These are phyloP conservation scores for Lasioglossum marginatum DNA, from an alignment of 2,888 invertebrate genomes.

Conservation along the genomic window DNA sequence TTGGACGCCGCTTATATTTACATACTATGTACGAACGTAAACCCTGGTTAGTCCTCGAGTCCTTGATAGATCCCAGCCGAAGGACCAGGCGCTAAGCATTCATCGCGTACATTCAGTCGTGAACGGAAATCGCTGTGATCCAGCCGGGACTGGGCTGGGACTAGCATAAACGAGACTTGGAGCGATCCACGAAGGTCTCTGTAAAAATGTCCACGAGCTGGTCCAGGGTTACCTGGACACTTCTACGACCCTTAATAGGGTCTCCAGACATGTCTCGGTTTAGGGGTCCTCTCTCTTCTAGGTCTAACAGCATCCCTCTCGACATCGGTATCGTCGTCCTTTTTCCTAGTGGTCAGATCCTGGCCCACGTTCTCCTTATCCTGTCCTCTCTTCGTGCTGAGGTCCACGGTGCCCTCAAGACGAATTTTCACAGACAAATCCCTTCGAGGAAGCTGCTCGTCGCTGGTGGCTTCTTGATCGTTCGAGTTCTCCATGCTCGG, in stretches of 20 bases:
- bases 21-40: slow-evolving; percentile 78
- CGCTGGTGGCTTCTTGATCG: slow-evolving; percentile 73
- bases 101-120: slow-evolving; percentile 26
- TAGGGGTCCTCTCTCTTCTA: slow-evolving; percentile 80
- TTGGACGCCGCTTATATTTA: slow-evolving; percentile 75
- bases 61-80: slow-evolving; percentile 66
- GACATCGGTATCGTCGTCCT: slow-evolving; percentile 77
- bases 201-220: neutral
- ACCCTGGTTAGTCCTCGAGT: slow-evolving; percentile 84
- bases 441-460: slow-evolving; percentile 68
- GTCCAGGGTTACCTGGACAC: neutral
- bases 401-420: slow-evolving; percentile 82
- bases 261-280: slow-evolving; percentile 83
- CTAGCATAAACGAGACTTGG: neutral
- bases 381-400: slow-evolving; percentile 80
- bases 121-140: slow-evolving; percentile 1
- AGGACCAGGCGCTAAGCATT: slow-evolving; percentile 26
- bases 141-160: neutral
- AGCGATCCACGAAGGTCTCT: neutral
- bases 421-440: slow-evolving; percentile 80
- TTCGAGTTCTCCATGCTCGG: slow-evolving; percentile 80
- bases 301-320: slow-evolving; percentile 77
- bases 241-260: slow-evolving; percentile 75
- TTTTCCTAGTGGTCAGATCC: slow-evolving; percentile 79
- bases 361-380: slow-evolving; percentile 83